phyloP scores from a whole-genome alignment of 1,140 invertebrate genomes.

The Eubasilissa regina region DNA sequence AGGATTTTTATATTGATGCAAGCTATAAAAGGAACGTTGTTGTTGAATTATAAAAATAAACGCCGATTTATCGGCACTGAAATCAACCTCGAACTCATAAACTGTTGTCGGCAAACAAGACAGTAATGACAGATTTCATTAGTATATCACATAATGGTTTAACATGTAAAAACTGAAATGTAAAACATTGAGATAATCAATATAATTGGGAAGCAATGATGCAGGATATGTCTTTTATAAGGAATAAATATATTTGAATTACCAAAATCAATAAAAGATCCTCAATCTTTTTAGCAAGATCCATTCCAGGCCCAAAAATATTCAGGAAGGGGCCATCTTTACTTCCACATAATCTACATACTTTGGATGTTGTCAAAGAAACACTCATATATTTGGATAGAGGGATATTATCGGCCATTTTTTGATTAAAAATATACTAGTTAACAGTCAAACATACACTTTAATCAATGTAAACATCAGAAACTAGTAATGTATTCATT shows the following conservation, averaged over 20 bases:
- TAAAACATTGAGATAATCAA: not conserved
- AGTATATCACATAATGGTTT: no score
- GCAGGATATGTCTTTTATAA: not conserved
- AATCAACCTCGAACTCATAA: no score
- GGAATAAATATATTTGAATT: conserved; percentile 8
- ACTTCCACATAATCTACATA: conserved; percentile 51
- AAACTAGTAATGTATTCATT: not conserved
- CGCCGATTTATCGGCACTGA: no score
- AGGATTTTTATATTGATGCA: no score
- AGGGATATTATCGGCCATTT: conserved; percentile 13
- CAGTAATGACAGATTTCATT: no score
- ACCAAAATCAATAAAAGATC: conserved; percentile 42
- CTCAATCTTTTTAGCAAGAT: conserved; percentile 48
- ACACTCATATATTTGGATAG: conserved; percentile 6
- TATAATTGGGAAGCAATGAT: not conserved
- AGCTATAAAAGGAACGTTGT: no score
- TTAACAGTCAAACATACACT: not conserved
- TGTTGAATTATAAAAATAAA: no score
- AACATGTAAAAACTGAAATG: no score
- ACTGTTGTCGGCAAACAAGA: no score
- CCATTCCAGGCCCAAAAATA: conserved; percentile 54
- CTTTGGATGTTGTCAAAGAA: conserved; percentile 34
- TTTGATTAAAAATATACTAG: not conserved
- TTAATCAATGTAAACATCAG: not conserved
- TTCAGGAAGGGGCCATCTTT: conserved; percentile 56